Evolutionary conservation across 1,140 invertebrate species (phyloP).

Genomic region (Pogonomyrmex californicus): DNA sequence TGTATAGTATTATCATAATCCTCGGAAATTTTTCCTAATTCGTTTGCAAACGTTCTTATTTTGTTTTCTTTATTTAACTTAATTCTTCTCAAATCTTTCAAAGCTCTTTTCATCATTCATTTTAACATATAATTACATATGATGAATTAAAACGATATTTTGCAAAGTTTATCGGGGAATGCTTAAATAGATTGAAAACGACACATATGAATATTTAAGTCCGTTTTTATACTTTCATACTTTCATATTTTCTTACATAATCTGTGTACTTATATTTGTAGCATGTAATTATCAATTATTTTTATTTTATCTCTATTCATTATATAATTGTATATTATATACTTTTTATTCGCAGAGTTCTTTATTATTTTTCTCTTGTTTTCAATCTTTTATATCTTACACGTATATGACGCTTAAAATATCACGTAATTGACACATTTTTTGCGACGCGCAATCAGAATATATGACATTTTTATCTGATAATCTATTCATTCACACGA

Average conservation of each 20-base stretch:
- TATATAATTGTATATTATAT: neutral
- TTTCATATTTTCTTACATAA: neutral
- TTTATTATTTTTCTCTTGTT: neutral
- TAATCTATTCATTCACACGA: conserved; percentile 50
- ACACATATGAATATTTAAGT: neutral
- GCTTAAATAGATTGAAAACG: neutral
- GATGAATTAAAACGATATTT: neutral
- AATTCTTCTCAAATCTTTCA: neutral
- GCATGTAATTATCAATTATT: neutral
- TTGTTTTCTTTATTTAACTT: neutral
- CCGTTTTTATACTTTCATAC: neutral
- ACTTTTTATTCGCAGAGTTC: neutral
- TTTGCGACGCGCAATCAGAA: neutral
- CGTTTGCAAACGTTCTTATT: neutral
- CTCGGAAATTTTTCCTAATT: neutral
- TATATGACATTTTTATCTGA: conserved; percentile 29
- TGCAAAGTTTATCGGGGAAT: neutral
- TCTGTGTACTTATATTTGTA: neutral
- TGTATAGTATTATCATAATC: neutral
- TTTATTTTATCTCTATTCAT: neutral
- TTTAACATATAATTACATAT: neutral
- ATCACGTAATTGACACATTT: conserved; percentile 1
- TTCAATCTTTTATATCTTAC: neutral
- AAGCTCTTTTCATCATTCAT: neutral
- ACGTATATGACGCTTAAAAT: neutral